phyloP scores from a whole-genome alignment of 2,888 invertebrate species.

The Panorpa germanica region DNA sequence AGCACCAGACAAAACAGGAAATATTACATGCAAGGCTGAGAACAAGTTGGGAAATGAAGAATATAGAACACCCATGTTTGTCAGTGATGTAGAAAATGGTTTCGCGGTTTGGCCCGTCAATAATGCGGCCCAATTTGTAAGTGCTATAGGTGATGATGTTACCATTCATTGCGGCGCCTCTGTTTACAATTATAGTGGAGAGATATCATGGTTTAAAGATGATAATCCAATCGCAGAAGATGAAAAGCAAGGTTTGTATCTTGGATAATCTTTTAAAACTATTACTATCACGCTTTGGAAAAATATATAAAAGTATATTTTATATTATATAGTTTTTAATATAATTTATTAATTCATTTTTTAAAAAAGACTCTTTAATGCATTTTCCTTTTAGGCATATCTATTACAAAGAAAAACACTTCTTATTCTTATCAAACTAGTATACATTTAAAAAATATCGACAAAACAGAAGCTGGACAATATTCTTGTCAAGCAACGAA shows the following conservation, averaged over 20 bases:
- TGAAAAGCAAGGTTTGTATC: no score
- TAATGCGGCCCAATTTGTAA: constrained; percentile 18
- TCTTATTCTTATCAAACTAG: constrained; percentile 20
- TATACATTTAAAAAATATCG: constrained; percentile 21
- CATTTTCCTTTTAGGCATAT: constrained; percentile 13
- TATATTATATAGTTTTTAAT: neutral
- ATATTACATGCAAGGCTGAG: constrained; percentile 23
- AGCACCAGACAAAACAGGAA: constrained; percentile 23
- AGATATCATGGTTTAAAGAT: constrained; percentile 29
- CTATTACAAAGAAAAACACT: constrained; percentile 15
- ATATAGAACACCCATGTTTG: constrained; percentile 17
- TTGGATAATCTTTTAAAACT: no score
- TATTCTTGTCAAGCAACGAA: constrained; percentile 22
- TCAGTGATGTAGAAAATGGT: constrained; percentile 18
- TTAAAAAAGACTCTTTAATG: no score
- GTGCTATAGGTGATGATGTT: constrained; percentile 33
- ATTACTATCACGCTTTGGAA: constrained; percentile 10
- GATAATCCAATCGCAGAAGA: constrained; percentile 14
- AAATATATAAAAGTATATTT: constrained; percentile 12
- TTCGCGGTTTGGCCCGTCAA: constrained; percentile 25
- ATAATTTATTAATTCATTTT: constrained; percentile 1
- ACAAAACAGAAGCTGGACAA: constrained; percentile 20
- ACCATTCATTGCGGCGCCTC: constrained; percentile 36
- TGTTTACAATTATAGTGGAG: constrained; percentile 27
- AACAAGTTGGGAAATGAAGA: constrained; percentile 21